Percentiles rank a stretch among this genome's conserved stretches.
Evolutionary conservation across 2,113 vertebrate species (phyloP).

Genomic region (Myrmophylax atrothorax): DNA sequence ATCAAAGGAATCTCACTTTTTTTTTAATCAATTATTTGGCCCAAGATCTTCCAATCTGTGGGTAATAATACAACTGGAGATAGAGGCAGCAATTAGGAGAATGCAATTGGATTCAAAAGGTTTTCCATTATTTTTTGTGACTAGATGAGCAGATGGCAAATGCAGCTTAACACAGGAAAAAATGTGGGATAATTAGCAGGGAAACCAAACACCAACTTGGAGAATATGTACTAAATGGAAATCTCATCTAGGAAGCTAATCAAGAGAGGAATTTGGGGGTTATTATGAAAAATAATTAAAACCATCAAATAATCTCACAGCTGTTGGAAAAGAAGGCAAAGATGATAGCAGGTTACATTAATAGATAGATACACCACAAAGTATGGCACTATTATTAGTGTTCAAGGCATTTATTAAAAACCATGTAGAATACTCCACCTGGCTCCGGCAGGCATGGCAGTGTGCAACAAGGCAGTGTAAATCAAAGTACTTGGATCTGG

Average conservation of each 20-base stretch:
- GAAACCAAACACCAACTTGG: constrained; percentile 59
- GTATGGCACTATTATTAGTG: not conserved
- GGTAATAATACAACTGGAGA: constrained; percentile 54
- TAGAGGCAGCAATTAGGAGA: constrained; percentile 50
- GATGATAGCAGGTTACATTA: constrained; percentile 47
- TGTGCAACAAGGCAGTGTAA: not conserved
- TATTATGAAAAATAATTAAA: constrained; percentile 61
- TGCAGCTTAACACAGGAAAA: constrained; percentile 48
- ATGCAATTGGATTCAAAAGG: constrained; percentile 27
- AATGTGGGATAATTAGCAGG: constrained; percentile 57
- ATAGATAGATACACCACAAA: constrained; percentile 18
- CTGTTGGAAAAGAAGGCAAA: constrained; percentile 31
- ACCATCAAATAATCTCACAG: constrained; percentile 38
- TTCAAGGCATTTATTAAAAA: constrained; percentile 15
- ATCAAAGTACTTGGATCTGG: not conserved
- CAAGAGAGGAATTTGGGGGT: constrained; percentile 54
- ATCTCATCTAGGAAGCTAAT: constrained; percentile 66
- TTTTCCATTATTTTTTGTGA: constrained; percentile 57
- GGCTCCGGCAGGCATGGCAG: not conserved
- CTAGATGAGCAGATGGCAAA: constrained; percentile 67
- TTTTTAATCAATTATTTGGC: constrained; percentile 44
- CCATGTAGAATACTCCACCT: not conserved
- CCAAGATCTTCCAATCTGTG: constrained; percentile 28
- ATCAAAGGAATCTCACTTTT: not conserved
- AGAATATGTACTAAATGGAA: constrained; percentile 59